A percentile compares a stretch with the other conserved stretches of the same genome.
phyloP scores from a whole-genome alignment of 2,797 vertebrate species.

The Antennarius maculatus region DNA sequence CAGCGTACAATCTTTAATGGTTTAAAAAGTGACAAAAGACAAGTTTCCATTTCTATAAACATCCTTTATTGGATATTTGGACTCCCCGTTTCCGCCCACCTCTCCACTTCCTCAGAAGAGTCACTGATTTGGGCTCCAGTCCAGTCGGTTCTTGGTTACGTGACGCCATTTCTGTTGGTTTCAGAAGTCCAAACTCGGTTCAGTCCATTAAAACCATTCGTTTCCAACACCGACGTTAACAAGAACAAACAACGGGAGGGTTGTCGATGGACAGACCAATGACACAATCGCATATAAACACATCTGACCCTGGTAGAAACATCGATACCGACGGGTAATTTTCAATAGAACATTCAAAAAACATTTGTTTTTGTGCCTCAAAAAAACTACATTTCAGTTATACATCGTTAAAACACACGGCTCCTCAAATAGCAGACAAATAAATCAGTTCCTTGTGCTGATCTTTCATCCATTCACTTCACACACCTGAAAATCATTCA shows the following conservation, averaged over 20 bases:
- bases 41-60: constrained; percentile 45
- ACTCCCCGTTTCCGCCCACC: constrained; percentile 49
- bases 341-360: constrained; percentile 30
- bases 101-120: constrained; percentile 65
- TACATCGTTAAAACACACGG: constrained; percentile 35
- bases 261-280: constrained; percentile 36
- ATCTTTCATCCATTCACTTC: constrained; percentile 11
- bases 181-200: constrained; percentile 44
- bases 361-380: constrained; percentile 11
- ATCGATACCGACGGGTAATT: constrained; percentile 31
- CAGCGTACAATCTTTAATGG: too few relatives aligned
- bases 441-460: constrained; percentile 15
- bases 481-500: constrained; percentile 1
- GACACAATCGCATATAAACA: constrained; percentile 32
- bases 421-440: constrained; percentile 12
- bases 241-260: constrained; percentile 40
- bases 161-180: constrained; percentile 23
- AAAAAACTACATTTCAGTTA: constrained; percentile 24
- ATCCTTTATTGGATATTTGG: constrained; percentile 69
- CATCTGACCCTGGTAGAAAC: constrained; percentile 12
- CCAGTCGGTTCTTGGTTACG: constrained; percentile 32
- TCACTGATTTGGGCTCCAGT: constrained; percentile 61
- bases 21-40: background rate
- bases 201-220: constrained; percentile 33
- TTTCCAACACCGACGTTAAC: constrained; percentile 43